Conservation (phyloP, 2,113 vertebrate species). For the Cololabis saira region DNA sequence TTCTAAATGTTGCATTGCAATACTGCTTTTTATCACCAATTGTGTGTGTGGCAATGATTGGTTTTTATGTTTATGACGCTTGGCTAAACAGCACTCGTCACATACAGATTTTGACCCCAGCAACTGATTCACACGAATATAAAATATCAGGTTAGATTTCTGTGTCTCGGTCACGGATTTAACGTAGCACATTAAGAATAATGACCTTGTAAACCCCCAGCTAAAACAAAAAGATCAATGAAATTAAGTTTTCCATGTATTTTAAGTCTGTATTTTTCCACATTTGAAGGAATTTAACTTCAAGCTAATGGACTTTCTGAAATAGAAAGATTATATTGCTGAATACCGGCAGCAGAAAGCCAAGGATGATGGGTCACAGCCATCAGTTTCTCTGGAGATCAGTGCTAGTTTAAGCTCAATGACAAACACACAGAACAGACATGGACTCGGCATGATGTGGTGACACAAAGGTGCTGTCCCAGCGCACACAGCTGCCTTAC, state of each 20-base stretch:
- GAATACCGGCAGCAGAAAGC: conserved; percentile 8
- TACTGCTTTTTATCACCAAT: too few relatives aligned
- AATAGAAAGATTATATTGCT: not conserved
- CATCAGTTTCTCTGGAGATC: too few relatives aligned
- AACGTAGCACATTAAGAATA: not conserved
- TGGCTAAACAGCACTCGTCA: too few relatives aligned
- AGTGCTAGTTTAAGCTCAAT: too few relatives aligned
- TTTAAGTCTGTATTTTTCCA: not conserved
- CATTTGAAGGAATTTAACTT: not conserved
- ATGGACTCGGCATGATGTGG: conserved; percentile 23
- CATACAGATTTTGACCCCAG: too few relatives aligned
- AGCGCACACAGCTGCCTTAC: conserved; percentile 24
- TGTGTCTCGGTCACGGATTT: not conserved
- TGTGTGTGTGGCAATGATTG: too few relatives aligned
- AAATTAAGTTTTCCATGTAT: not conserved
- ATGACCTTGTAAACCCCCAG: conserved; percentile 14
- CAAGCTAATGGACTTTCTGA: not conserved
- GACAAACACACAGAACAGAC: not conserved
- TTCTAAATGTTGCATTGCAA: too few relatives aligned
- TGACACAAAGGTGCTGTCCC: conserved; percentile 36
- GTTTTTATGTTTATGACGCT: too few relatives aligned
- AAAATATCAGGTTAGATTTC: not conserved
- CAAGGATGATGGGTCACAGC: too few relatives aligned
- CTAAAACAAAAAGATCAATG: too few relatives aligned
- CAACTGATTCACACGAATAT: too few relatives aligned